Conservation (phyloP, 2,113 vertebrate species). For the Phalacrocorax brasilianus region DNA sequence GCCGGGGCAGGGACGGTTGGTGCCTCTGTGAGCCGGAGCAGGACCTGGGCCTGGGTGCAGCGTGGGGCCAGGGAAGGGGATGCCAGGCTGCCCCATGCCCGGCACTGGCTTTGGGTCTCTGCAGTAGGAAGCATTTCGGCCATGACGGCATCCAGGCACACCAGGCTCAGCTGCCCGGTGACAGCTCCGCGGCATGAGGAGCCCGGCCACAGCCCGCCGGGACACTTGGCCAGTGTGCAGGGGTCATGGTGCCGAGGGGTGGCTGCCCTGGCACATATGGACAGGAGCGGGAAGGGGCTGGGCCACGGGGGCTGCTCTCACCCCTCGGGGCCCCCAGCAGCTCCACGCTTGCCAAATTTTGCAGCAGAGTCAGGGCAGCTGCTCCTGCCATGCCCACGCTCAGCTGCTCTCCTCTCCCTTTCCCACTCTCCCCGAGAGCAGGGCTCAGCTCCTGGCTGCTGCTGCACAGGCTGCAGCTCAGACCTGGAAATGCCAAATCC, state of each 20-base stretch:
- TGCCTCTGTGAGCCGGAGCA: background rate
- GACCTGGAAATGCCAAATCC: background rate
- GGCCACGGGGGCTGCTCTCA: background rate
- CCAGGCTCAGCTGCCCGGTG: rapidly evolving
- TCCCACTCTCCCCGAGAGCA: background rate
- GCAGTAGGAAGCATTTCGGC: background rate
- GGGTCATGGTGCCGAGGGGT: background rate
- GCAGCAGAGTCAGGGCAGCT: background rate
- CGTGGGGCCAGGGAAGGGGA: background rate
- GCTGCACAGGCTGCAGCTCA: background rate
- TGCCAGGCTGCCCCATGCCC: background rate
- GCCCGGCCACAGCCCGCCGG: background rate
- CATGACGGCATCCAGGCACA: rapidly evolving
- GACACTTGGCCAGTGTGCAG: rapidly evolving
- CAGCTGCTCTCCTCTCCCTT: background rate
- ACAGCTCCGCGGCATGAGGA: background rate
- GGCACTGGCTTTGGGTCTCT: background rate
- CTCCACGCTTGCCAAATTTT: background rate
- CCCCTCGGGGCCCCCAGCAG: background rate
- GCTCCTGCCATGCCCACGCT: background rate
- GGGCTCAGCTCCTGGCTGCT: background rate
- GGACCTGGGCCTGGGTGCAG: background rate
- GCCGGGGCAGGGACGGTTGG: rapidly evolving
- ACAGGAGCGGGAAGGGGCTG: background rate
- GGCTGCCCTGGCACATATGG: background rate